phyloP scores from a whole-genome alignment of 2,888 invertebrate genomes.

The Andrena bucephala region DNA sequence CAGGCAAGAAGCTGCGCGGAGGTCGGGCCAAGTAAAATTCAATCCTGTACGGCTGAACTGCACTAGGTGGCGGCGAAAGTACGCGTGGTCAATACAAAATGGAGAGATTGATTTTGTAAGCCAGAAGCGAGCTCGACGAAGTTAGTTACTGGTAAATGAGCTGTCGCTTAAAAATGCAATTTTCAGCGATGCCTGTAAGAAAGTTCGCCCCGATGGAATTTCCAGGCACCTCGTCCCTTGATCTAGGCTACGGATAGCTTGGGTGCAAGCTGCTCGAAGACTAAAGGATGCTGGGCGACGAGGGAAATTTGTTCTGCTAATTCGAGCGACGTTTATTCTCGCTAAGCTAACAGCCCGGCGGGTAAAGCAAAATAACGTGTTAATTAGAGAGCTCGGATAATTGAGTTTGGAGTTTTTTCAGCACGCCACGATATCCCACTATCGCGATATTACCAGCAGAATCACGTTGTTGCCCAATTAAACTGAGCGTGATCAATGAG shows the following conservation, averaged over 20 bases:
- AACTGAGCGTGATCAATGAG: background rate
- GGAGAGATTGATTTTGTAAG: constrained; percentile 34
- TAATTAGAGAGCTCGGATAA: constrained; percentile 75
- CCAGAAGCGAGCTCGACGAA: constrained; percentile 20
- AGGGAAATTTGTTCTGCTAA: constrained; percentile 73
- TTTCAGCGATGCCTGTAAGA: constrained; percentile 46
- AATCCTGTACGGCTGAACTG: background rate
- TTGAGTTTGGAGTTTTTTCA: constrained; percentile 74
- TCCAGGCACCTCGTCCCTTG: constrained; percentile 47
- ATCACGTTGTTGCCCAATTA: constrained; percentile 9
- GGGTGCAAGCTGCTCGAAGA: constrained; percentile 34
- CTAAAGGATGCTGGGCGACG: constrained; percentile 25
- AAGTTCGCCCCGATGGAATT: constrained; percentile 58
- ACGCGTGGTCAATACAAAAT: constrained; percentile 25
- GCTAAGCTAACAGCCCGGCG: constrained; percentile 62
- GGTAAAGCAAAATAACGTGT: constrained; percentile 68
- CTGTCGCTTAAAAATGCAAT: constrained; percentile 72
- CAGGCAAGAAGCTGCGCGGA: too few species aligned
- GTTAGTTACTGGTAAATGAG: constrained; percentile 60
- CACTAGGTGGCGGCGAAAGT: background rate
- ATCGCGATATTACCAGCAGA: constrained; percentile 9
- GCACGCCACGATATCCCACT: background rate
- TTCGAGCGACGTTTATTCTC: constrained; percentile 73
- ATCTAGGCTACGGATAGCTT: constrained; percentile 38
- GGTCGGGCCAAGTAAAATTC: background rate